Evolutionary conservation across 1,140 invertebrate species (phyloP).

Genomic region (Frieseomelitta varia): DNA sequence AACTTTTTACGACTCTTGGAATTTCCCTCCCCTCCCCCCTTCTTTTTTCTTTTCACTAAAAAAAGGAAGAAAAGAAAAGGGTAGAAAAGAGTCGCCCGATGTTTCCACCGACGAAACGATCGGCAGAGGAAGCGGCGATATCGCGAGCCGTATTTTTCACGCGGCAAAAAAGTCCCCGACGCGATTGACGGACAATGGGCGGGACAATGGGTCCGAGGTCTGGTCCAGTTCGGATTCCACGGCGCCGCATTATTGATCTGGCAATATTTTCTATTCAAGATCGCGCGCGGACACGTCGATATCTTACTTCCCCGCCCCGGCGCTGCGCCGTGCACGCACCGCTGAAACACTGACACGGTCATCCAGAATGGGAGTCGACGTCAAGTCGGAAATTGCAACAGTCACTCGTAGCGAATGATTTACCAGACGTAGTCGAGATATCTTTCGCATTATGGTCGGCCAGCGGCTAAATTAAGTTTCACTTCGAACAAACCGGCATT

Average conservation of each 20-base stretch:
- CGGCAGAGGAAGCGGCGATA: too few relatives aligned
- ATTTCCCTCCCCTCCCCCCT: neutral
- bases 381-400: conserved; percentile 18
- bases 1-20: neutral
- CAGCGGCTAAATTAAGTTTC: conserved; percentile 2
- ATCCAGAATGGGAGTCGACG: neutral
- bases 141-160: neutral
- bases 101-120: too few relatives aligned
- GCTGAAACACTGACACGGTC: neutral
- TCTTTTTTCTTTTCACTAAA: too few relatives aligned
- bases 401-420: conserved; percentile 19
- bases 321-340: neutral
- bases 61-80: neutral
- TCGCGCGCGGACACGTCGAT: neutral
- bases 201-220: neutral
- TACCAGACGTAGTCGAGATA: neutral
- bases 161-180: neutral
- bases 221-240: neutral
- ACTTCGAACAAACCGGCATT: conserved; percentile 2
- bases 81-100: neutral
- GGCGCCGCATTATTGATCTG: neutral
- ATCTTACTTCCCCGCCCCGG: neutral
- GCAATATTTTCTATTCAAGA: conserved; percentile 21
- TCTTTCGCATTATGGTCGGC: neutral
- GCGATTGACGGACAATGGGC: neutral